These are phyloP conservation scores for Pollenia labialis DNA, from an alignment of 2,888 invertebrate genomes.

Conservation along the genomic window DNA sequence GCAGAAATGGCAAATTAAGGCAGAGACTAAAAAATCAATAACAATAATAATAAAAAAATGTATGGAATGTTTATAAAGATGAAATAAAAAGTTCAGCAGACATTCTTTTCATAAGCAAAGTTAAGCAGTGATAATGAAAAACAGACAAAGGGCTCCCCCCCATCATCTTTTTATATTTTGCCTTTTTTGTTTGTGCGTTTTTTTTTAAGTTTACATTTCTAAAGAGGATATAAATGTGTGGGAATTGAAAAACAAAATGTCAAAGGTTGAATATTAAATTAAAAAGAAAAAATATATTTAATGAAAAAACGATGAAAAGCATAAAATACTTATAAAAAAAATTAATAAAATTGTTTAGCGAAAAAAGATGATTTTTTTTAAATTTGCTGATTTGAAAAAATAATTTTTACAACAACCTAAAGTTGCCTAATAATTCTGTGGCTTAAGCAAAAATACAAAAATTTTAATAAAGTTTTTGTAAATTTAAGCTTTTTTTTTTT, in stretches of 20 bases:
- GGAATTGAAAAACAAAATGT: conserved; percentile 48
- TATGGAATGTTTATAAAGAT: conserved; percentile 28
- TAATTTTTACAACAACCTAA: neutral
- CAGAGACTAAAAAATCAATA: conserved; percentile 37
- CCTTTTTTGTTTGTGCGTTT: neutral
- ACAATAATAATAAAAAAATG: conserved; percentile 47
- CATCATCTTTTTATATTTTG: neutral
- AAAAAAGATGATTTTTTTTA: neutral
- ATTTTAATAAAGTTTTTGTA: conserved; percentile 10
- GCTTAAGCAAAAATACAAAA: conserved; percentile 8
- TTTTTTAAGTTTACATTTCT: conserved; percentile 31
- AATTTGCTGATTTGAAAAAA: conserved; percentile 28
- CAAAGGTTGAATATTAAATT: conserved; percentile 65
- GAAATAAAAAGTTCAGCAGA: conserved; percentile 67
- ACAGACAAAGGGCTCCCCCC: conserved; percentile 48
- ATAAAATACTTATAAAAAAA: neutral
- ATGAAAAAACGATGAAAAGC: neutral
- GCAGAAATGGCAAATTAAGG: conserved; percentile 42
- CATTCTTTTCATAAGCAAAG: conserved; percentile 61
- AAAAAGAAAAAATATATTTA: neutral
- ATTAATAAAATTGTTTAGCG: neutral
- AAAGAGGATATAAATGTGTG: conserved; percentile 41
- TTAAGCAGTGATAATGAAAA: conserved; percentile 71
- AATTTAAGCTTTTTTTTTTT: conserved; percentile 37
- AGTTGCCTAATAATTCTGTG: conserved; percentile 20